Conservation (phyloP, 2,113 vertebrate genomes). For the Rhagologus leucostigma region DNA sequence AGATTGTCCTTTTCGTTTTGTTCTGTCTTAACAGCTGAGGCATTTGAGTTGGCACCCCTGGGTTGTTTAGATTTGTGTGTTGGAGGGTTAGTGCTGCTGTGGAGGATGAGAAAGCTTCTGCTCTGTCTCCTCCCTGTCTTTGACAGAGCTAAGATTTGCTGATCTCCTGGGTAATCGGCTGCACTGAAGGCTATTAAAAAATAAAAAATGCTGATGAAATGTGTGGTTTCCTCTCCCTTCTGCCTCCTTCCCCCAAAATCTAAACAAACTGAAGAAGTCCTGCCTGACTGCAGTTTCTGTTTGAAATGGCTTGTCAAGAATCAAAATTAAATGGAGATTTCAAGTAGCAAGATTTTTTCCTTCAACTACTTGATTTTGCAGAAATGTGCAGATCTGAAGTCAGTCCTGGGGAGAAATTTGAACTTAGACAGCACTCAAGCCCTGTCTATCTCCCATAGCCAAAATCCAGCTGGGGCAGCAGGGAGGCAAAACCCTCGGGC, state of each 20-base stretch:
- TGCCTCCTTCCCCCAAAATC: constrained; percentile 20
- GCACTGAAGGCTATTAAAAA: constrained; percentile 37
- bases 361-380: constrained; percentile 2
- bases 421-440: neutral
- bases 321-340: constrained; percentile 12
- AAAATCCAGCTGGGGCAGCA: neutral
- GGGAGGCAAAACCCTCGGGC: neutral
- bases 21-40: constrained; percentile 25
- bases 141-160: constrained; percentile 47
- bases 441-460: neutral
- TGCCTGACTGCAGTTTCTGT: neutral
- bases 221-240: constrained; percentile 46
- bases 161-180: constrained; percentile 12
- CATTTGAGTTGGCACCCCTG: constrained; percentile 29
- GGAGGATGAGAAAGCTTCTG: constrained; percentile 13
- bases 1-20: constrained; percentile 22
- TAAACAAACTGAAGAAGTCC: constrained; percentile 23
- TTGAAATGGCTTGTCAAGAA: constrained; percentile 29
- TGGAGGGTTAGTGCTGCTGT: neutral
- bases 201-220: constrained; percentile 49
- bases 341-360: neutral
- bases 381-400: neutral
- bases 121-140: constrained; percentile 1
- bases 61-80: constrained; percentile 18
- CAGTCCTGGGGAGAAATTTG: neutral